These are phyloP conservation scores for Diarsia mendica DNA, from an alignment of 2,888 invertebrate species.

Conservation along the genomic window DNA sequence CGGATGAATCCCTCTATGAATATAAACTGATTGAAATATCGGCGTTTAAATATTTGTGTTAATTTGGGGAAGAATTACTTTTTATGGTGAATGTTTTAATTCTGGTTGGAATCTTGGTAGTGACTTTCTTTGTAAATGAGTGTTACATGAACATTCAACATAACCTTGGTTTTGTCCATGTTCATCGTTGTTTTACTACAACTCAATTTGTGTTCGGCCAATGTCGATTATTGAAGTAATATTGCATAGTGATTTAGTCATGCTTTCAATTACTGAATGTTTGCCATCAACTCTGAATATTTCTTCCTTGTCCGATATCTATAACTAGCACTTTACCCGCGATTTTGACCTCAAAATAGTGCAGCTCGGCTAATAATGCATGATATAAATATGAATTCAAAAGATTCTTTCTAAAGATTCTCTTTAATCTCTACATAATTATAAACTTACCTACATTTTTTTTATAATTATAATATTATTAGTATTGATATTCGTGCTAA, in stretches of 20 bases:
- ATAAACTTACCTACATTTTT: too few relatives aligned
- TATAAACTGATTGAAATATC: slow-evolving; percentile 66
- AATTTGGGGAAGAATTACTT: slow-evolving; percentile 29
- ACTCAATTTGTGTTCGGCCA: neutral
- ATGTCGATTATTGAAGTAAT: neutral
- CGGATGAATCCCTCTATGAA: slow-evolving; percentile 63
- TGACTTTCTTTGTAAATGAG: neutral
- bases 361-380: too few relatives aligned
- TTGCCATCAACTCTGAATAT: neutral
- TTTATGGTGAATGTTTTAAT: neutral
- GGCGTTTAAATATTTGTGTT: slow-evolving; percentile 56
- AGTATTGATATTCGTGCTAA: neutral
- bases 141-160: too few relatives aligned
- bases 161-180: too few relatives aligned
- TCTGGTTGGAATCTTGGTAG: neutral
- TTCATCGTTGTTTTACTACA: neutral
- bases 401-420: too few relatives aligned
- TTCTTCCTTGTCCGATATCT: neutral
- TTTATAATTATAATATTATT: too few relatives aligned
- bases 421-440: too few relatives aligned
- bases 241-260: too few relatives aligned
- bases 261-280: neutral
- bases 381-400: too few relatives aligned
- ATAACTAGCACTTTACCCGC: too few relatives aligned
- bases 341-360: too few relatives aligned